phyloP scores from a whole-genome alignment of 2,113 vertebrate genomes.

The Tragelaphus strepsiceros region DNA sequence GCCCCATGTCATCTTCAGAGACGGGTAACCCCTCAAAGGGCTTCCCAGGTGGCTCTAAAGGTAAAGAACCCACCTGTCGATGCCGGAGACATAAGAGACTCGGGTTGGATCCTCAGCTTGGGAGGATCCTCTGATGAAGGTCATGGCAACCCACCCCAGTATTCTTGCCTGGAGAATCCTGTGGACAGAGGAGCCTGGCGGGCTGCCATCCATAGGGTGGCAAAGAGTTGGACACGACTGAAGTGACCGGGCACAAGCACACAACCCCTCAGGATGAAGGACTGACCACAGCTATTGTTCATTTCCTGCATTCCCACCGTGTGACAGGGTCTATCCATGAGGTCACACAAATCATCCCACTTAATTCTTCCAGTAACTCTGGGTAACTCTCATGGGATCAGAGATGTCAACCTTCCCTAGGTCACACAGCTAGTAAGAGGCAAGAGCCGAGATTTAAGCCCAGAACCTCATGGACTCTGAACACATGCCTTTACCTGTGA shows the following conservation, averaged over 20 bases:
- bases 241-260: accelerated
- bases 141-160: background rate
- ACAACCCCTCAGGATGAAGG: background rate
- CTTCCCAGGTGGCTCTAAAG: background rate
- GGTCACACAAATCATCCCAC: background rate
- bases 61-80: background rate
- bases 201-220: background rate
- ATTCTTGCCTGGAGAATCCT: background rate
- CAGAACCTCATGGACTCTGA: background rate
- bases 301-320: too few species aligned
- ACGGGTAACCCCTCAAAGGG: background rate
- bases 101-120: accelerated
- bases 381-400: background rate
- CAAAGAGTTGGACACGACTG: background rate
- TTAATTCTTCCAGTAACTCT: background rate
- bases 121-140: background rate
- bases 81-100: background rate
- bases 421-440: background rate
- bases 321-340: background rate
- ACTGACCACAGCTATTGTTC: background rate
- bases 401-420: background rate
- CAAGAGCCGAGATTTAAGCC: background rate
- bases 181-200: background rate
- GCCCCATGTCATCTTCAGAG: background rate
- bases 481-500: background rate